Evolutionary conservation across 2,888 invertebrate genomes (phyloP).

Genomic region (Epsilonema sp.): DNA sequence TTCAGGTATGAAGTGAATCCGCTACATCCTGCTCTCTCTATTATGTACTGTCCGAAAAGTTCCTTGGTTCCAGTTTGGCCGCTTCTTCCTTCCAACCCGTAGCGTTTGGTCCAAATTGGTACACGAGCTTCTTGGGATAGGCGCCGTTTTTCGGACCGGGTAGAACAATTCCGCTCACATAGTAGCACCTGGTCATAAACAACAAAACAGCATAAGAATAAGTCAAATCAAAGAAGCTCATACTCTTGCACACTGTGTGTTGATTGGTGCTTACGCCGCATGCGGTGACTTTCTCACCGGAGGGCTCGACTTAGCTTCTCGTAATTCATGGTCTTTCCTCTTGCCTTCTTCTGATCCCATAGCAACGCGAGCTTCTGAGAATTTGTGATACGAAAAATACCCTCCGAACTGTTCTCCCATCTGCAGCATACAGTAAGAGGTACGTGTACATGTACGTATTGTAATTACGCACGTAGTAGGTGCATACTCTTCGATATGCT

Average conservation of each 20-base stretch:
- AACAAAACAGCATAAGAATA: too few species aligned
- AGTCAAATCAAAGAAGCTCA: too few species aligned
- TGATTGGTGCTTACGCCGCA: too few species aligned
- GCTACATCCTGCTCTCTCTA: too few species aligned
- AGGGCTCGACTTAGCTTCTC: neutral
- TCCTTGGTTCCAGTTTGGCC: neutral
- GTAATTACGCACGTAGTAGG: too few species aligned
- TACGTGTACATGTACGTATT: too few species aligned
- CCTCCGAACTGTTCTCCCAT: neutral
- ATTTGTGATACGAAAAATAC: neutral
- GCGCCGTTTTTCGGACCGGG: neutral
- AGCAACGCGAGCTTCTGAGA: neutral
- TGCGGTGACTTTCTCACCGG: too few species aligned
- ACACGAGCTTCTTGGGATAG: neutral
- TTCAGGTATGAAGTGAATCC: too few species aligned
- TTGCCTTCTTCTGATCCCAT: neutral
- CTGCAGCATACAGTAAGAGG: too few species aligned
- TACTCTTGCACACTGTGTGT: too few species aligned
- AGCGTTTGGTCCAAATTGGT: neutral
- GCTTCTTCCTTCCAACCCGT: neutral
- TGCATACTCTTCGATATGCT: too few species aligned
- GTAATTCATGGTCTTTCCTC: neutral
- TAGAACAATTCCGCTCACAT: neutral
- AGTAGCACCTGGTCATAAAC: neutral
- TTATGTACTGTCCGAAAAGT: too few species aligned